Evolutionary conservation across 2,888 invertebrate species (phyloP).

Genomic region (Operophtera brumata): DNA sequence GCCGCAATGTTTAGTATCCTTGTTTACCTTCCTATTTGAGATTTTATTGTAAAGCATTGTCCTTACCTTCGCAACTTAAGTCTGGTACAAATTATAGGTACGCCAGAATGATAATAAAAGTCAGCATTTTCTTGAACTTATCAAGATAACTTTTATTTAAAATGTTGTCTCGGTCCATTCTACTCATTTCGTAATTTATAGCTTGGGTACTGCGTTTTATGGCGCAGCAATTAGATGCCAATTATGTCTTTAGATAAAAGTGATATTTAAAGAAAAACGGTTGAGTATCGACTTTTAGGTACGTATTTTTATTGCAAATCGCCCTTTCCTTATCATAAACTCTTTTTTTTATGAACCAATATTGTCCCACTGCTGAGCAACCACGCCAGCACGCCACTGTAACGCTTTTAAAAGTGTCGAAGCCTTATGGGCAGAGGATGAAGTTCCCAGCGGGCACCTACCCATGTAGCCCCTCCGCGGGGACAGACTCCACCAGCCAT

Average conservation of each 20-base stretch:
- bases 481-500: too few relatives aligned
- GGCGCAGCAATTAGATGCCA: conserved; percentile 23
- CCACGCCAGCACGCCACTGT: too few relatives aligned
- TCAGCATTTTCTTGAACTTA: background rate
- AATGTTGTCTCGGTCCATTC: conserved; percentile 1
- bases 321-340: too few relatives aligned
- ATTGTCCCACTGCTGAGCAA: too few relatives aligned
- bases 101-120: background rate
- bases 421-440: too few relatives aligned
- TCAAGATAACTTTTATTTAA: conserved; percentile 1
- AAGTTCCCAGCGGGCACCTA: too few relatives aligned
- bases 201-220: conserved; percentile 22
- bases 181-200: conserved; percentile 13
- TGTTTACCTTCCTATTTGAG: background rate
- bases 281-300: background rate
- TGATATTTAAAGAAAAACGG: conserved; percentile 12
- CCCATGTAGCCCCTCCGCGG: too few relatives aligned
- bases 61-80: background rate
- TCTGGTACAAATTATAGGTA: background rate
- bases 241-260: conserved; percentile 22
- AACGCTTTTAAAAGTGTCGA: too few relatives aligned
- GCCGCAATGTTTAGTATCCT: background rate
- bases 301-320: background rate
- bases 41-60: background rate
- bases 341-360: too few relatives aligned